Percentiles rank a stretch among this genome's conserved stretches.
Conservation (phyloP, 2,797 vertebrate genomes). For the Propithecus deckenii region DNA sequence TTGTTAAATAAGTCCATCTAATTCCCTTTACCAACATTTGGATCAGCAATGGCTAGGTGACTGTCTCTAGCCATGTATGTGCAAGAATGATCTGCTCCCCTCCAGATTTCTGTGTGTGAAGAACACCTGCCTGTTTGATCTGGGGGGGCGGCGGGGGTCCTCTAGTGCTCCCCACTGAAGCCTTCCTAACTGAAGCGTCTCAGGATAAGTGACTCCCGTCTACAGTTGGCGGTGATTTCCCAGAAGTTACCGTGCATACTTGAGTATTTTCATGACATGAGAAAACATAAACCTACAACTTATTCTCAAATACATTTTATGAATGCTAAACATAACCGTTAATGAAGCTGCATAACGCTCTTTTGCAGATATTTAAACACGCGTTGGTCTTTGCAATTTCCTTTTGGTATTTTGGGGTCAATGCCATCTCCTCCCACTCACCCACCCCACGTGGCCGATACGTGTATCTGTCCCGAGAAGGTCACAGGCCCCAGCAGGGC, state of each 20-base stretch:
- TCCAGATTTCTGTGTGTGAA: neutral
- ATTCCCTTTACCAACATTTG: neutral
- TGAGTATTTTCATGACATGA: neutral
- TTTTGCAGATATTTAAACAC: neutral
- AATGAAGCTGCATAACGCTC: neutral
- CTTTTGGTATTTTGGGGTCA: neutral
- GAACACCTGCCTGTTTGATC: fast-evolving
- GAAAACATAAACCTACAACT: neutral
- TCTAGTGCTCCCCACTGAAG: neutral
- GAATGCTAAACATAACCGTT: neutral
- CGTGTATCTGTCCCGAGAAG: neutral
- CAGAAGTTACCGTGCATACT: neutral
- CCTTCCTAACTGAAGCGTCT: neutral
- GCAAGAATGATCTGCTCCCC: neutral
- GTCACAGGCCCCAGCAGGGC: neutral
- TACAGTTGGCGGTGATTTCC: neutral
- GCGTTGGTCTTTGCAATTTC: neutral
- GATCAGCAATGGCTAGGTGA: neutral
- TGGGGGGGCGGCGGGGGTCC: too few relatives aligned
- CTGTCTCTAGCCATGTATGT: neutral
- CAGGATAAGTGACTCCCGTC: neutral
- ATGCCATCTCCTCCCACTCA: neutral
- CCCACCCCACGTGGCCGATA: neutral
- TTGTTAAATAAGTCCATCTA: neutral
- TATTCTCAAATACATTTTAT: neutral